A percentile compares a stretch with the other conserved stretches of the same genome.
phyloP scores from a whole-genome alignment of 2,888 invertebrate species.

The Erynnis tages region DNA sequence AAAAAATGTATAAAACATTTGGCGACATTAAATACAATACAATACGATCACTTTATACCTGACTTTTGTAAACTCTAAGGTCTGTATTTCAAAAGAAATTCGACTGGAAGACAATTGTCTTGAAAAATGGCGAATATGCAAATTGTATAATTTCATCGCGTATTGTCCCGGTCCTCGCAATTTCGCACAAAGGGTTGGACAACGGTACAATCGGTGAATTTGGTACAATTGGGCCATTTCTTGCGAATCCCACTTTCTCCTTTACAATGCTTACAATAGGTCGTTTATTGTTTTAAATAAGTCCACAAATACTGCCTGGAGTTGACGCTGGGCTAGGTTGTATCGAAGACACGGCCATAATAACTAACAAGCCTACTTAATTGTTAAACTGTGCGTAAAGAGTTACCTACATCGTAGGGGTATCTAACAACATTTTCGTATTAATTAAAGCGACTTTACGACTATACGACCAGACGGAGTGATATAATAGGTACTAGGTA shows the following conservation, averaged over 20 bases:
- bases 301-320: neutral
- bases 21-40: no score
- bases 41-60: no score
- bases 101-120: slow-evolving; percentile 18
- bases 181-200: slow-evolving; percentile 36
- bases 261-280: slow-evolving; percentile 1
- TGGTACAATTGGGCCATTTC: slow-evolving; percentile 30
- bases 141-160: slow-evolving; percentile 37
- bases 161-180: slow-evolving; percentile 32
- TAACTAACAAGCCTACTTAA: no score
- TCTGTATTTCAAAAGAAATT: slow-evolving; percentile 17
- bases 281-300: slow-evolving; percentile 10
- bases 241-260: slow-evolving; percentile 24
- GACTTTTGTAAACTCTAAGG: no score
- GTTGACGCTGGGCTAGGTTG: neutral
- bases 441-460: no score
- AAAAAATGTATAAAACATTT: no score
- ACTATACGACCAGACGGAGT: no score
- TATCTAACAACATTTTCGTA: no score
- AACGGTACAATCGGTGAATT: slow-evolving; percentile 7
- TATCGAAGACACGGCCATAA: no score
- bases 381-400: no score
- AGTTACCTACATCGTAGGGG: no score
- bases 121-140: slow-evolving; percentile 29
- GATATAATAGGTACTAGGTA: neutral